phyloP scores from a whole-genome alignment of 2,113 vertebrate genomes.

The Callopanchax toddi region DNA sequence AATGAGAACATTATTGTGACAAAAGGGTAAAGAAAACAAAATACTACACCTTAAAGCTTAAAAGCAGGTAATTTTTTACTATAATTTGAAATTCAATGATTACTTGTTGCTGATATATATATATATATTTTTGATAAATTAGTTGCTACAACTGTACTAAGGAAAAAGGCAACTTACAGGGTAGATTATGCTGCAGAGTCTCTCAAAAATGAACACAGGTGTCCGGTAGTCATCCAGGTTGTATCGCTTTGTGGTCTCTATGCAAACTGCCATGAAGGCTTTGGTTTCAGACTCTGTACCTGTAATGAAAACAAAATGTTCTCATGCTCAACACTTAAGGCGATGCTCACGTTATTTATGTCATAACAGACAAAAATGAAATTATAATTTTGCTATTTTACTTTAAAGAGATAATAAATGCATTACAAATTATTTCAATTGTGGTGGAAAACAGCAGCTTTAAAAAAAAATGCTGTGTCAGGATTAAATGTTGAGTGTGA shows the following conservation, averaged over 20 bases:
- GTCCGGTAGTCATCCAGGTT: slow-evolving; percentile 96
- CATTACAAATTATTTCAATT: too few species aligned
- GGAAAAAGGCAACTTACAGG: slow-evolving; percentile 82
- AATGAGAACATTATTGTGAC: too few species aligned
- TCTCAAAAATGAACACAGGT: slow-evolving; percentile 98
- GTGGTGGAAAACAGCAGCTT: too few species aligned
- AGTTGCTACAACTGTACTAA: background rate
- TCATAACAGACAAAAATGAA: too few species aligned
- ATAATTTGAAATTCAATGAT: too few species aligned
- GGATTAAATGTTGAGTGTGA: background rate
- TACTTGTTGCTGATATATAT: background rate
- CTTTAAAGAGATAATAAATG: too few species aligned
- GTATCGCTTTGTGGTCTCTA: slow-evolving; percentile 97
- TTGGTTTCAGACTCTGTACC: slow-evolving; percentile 98
- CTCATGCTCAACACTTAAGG: background rate
- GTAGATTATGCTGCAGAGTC: slow-evolving; percentile 98
- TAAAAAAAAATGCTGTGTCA: background rate
- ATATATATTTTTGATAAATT: background rate
- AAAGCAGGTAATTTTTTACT: background rate
- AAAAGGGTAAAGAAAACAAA: background rate
- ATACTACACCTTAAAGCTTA: background rate
- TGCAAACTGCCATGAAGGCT: slow-evolving; percentile 99
- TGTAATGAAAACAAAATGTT: slow-evolving; percentile 54
- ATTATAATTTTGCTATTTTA: too few species aligned
- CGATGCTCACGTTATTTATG: too few species aligned